Evolutionary conservation across 1,140 invertebrate species (phyloP).

Genomic region (Apis dorsata): DNA sequence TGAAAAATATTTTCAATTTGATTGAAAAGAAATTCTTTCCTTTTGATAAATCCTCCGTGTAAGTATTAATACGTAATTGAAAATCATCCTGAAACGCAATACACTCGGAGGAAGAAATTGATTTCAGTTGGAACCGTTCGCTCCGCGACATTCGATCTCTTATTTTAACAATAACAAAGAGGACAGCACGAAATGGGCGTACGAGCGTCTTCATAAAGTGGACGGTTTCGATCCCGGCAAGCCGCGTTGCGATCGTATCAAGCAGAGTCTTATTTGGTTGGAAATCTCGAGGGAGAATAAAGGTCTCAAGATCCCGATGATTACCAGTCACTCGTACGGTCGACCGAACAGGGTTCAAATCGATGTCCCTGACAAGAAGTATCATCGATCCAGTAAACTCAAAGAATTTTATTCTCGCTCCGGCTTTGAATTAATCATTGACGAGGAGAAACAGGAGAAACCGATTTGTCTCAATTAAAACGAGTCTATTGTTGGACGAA

Average conservation of each 20-base stretch:
- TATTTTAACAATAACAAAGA: conserved; percentile 63
- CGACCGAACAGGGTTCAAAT: conserved; percentile 68
- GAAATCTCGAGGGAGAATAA: conserved; percentile 71
- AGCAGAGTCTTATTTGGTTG: conserved; percentile 62
- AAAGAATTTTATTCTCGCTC: conserved; percentile 40
- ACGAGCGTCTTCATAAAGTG: conserved; percentile 68
- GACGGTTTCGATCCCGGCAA: conserved; percentile 65
- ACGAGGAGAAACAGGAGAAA: not conserved
- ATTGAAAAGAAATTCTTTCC: not conserved
- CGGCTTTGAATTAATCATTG: not conserved
- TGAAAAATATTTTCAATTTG: too few species aligned
- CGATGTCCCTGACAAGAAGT: conserved; percentile 68
- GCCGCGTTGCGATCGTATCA: conserved; percentile 65
- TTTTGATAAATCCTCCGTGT: not conserved
- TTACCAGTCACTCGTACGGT: conserved; percentile 67
- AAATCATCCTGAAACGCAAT: not conserved
- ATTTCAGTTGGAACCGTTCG: conserved; percentile 66
- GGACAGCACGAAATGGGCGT: conserved; percentile 52
- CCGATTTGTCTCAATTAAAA: too few species aligned
- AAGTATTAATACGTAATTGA: not conserved
- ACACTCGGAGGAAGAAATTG: not conserved
- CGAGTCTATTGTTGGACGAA: too few species aligned
- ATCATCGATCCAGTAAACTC: conserved; percentile 58
- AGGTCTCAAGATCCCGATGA: conserved; percentile 63
- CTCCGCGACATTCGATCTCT: conserved; percentile 61